Evolutionary conservation across 2,797 vertebrate species (phyloP).

Genomic region (Rallus crepitans): DNA sequence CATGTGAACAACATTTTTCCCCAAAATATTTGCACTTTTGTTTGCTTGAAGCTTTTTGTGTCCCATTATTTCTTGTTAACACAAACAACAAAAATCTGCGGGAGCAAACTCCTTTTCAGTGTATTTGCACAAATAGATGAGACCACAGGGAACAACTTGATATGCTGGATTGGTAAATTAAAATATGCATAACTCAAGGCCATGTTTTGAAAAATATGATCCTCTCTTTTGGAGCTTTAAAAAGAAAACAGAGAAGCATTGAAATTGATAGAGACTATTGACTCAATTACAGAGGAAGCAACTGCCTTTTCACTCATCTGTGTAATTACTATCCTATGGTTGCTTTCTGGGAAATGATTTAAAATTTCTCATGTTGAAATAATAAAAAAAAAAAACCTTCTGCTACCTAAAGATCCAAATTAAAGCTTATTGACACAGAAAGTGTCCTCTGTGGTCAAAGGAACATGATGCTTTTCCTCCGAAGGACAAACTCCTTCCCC

Average conservation of each 20-base stretch:
- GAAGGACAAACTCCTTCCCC: not conserved
- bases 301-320: not conserved
- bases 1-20: not conserved
- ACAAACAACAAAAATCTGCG: not conserved
- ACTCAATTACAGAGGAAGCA: constrained; percentile 15
- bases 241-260: constrained; percentile 37
- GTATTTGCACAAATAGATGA: not conserved
- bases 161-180: not conserved
- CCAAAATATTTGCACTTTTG: not conserved
- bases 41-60: not conserved
- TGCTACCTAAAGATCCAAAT: constrained; percentile 27
- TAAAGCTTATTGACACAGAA: constrained; percentile 34
- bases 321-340: constrained; percentile 17
- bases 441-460: not conserved
- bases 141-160: not conserved
- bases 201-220: not conserved
- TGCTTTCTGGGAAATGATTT: constrained; percentile 57
- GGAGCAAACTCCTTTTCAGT: not conserved
- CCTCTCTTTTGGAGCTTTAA: not conserved
- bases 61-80: not conserved
- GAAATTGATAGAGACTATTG: constrained; percentile 53
- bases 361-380: constrained; percentile 39
- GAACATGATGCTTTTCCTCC: not conserved
- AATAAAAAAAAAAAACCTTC: constrained; percentile 21
- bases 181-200: not conserved